Evolutionary conservation across 2,113 vertebrate genomes (phyloP).

Genomic region (Bucco capensis): DNA sequence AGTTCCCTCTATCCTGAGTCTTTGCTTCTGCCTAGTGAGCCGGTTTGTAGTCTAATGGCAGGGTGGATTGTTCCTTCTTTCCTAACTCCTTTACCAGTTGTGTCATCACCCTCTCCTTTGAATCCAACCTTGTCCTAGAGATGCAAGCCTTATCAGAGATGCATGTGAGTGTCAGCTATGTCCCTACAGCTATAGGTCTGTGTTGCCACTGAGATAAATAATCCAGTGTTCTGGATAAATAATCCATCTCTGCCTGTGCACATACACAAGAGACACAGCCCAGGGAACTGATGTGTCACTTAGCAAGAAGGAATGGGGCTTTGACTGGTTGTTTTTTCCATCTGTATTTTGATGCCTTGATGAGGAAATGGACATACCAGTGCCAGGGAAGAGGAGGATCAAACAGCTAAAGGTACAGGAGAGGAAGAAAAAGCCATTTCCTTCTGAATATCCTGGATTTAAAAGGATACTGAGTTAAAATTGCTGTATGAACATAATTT

Average conservation of each 20-base stretch:
- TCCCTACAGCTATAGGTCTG: background rate
- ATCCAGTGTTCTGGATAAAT: accelerated
- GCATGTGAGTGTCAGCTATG: background rate
- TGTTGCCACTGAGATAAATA: background rate
- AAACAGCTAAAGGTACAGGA: background rate
- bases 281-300: background rate
- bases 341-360: background rate
- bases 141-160: background rate
- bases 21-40: background rate
- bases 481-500: background rate
- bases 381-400: background rate
- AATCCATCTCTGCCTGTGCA: background rate
- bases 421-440: background rate
- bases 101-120: background rate
- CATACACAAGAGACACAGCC: background rate
- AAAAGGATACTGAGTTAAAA: background rate
- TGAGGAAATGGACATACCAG: background rate
- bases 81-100: background rate
- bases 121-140: background rate
- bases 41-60: background rate
- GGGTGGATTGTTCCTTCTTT: background rate
- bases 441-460: background rate
- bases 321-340: background rate
- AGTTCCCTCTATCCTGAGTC: background rate
- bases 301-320: background rate